Conservation (phyloP, 2,797 vertebrate genomes). For the Hipposideros larvatus region DNA sequence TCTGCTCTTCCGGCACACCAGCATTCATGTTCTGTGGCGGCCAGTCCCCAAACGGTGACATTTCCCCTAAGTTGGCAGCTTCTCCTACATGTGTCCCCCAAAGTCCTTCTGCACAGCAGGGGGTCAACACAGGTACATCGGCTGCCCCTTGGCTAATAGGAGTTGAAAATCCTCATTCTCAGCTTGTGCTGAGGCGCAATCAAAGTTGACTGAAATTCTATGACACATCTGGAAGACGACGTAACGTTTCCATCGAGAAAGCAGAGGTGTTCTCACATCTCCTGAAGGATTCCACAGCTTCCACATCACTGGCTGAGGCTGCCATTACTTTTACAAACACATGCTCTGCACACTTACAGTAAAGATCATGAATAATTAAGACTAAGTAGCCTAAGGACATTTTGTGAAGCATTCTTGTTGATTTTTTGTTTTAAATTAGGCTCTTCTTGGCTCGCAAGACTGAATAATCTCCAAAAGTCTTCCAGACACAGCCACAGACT, state of each 20-base stretch:
- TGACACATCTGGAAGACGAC: not conserved
- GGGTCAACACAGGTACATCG: not conserved
- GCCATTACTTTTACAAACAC: slow-evolving; percentile 66
- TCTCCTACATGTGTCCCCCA: not conserved
- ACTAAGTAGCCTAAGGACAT: slow-evolving; percentile 57
- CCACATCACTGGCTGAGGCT: not conserved
- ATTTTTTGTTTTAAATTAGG: slow-evolving; percentile 52
- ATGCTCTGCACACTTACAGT: slow-evolving; percentile 59
- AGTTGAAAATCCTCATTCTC: not conserved
- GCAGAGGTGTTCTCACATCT: not conserved
- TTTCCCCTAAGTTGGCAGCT: not conserved
- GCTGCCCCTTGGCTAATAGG: fast-evolving
- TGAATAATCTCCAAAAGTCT: slow-evolving; percentile 48
- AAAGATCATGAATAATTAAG: slow-evolving; percentile 79
- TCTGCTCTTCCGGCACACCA: not conserved
- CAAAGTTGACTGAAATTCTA: not conserved
- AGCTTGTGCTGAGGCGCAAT: not conserved
- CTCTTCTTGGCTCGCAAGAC: slow-evolving; percentile 40
- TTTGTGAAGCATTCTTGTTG: slow-evolving; percentile 50
- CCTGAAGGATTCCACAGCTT: not conserved
- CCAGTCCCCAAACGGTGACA: not conserved
- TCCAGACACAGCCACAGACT: slow-evolving; percentile 45
- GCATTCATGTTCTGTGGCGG: not conserved
- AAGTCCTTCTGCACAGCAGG: not conserved
- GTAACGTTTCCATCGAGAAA: not conserved